Evolutionary conservation across 1,140 invertebrate species (phyloP), one percentile per base, ranked within the genome.

Genomic region (Ectropis grisescens): DNA sequence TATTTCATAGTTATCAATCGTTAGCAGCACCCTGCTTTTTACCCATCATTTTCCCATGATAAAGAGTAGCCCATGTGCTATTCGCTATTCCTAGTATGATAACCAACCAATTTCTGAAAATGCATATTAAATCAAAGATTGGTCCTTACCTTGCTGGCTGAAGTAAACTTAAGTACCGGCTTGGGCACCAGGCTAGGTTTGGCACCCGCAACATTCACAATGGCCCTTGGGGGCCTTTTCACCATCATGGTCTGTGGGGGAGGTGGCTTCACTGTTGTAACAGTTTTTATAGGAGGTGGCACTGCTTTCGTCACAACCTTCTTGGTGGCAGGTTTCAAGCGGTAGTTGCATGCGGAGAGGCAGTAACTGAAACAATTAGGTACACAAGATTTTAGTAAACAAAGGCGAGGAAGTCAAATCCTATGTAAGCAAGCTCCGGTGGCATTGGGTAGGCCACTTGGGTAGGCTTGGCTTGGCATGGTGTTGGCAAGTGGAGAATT

Each of bases 171-270:
- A 8, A 90, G 86, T 0, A 90, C 84, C 14, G 90, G 89, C 62
- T 92, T 92, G 3, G 90, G 88, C 42, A 91, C 87, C 19, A 86
- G 87, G 46, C 88, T 89, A 8, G 87, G 84, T 59, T 91, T 90
- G 1, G 90, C 86, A 51, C 90, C 86, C 1, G 89, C 87, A 1
- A 87, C 81, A 40, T 85, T 86, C 2, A 86, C 72, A 5, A 88
- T 74, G 3, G 84, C 78, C 1, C 80, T 82, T 0, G 84, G 82
- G 11, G 85, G 74, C 38, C 87, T 84, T 19, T 87, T 84, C 11
- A 88, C 75, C 0, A 85, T 82, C 11, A 86, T 59, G 44, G 82
- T 75, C 31, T 69, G 64, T 13, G 57, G 47, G 34, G 42, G 7
- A 11, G 47, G 37, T 11, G 59, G 47, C 45, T 83, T 60, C 12